Conservation (phyloP, 2,113 vertebrate genomes). For the Brachyhypopomus occidentalis region DNA sequence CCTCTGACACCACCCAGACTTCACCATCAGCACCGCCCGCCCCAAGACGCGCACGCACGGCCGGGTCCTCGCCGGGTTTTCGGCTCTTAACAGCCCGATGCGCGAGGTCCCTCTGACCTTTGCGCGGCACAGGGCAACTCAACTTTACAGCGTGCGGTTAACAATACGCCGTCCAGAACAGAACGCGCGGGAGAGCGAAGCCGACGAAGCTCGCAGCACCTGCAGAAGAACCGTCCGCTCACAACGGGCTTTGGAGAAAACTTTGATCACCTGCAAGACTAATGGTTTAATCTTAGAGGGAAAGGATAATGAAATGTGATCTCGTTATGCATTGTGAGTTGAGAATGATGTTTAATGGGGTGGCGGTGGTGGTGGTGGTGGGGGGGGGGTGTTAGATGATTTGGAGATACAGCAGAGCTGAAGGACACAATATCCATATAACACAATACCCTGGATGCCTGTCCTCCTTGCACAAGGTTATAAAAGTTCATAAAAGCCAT, state of each 20-base stretch:
- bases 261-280: not conserved
- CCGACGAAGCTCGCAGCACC: not conserved
- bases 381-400: constrained; percentile 24
- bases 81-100: constrained; percentile 30
- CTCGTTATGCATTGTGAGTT: constrained; percentile 18
- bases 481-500: constrained; percentile 55
- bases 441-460: constrained; percentile 44
- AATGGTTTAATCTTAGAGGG: not conserved
- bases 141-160: constrained; percentile 30
- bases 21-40: constrained; percentile 44
- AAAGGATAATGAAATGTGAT: constrained; percentile 13
- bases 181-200: not conserved
- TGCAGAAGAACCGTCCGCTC: not conserved
- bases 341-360: constrained; percentile 43
- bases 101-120: constrained; percentile 38
- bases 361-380: too few species aligned
- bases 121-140: not conserved
- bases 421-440: constrained; percentile 45
- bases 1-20: constrained; percentile 46
- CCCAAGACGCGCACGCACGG: not conserved
- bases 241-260: not conserved
- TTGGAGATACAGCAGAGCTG: constrained; percentile 37
- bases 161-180: not conserved
- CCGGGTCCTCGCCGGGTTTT: constrained; percentile 8
- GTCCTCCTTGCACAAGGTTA: constrained; percentile 32